Evolutionary conservation across 2,797 vertebrate species (phyloP).

Genomic region (Acrossocheilus fasciatus): DNA sequence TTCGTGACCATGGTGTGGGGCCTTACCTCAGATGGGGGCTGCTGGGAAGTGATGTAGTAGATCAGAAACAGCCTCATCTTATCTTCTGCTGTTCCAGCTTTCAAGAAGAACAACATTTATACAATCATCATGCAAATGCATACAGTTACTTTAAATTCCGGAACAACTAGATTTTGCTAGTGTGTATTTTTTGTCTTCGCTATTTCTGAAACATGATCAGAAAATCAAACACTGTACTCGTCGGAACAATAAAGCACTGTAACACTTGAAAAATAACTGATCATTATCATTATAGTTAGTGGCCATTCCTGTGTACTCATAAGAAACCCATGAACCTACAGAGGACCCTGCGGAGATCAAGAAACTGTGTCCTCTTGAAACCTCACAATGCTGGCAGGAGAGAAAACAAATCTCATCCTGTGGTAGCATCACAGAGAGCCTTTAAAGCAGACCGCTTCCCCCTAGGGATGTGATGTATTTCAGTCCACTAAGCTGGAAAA

Average conservation of each 20-base stretch:
- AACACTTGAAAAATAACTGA: conserved; percentile 54
- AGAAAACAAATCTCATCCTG: conserved; percentile 54
- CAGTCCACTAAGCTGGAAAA: conserved; percentile 44
- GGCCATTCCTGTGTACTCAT: conserved; percentile 49
- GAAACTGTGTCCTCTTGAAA: conserved; percentile 50
- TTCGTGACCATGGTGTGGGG: neutral
- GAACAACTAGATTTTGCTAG: conserved; percentile 13
- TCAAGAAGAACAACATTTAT: conserved; percentile 57
- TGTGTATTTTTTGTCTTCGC: neutral
- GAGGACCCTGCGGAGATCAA: conserved; percentile 55
- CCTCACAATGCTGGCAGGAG: conserved; percentile 53
- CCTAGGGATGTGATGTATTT: conserved; percentile 53
- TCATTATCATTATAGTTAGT: conserved; percentile 55
- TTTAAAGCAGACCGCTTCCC: conserved; percentile 52
- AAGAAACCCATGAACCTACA: conserved; percentile 49
- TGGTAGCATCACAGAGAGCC: conserved; percentile 54
- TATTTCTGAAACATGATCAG: conserved; percentile 13
- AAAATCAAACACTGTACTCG: conserved; percentile 33
- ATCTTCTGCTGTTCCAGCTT: conserved; percentile 96
- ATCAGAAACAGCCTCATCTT: conserved; percentile 98
- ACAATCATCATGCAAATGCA: conserved; percentile 40
- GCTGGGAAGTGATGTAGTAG: conserved; percentile 91
- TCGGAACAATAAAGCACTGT: conserved; percentile 38
- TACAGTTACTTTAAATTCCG: conserved; percentile 51
- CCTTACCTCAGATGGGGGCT: conserved; percentile 92